Conservation (phyloP, 2,113 vertebrate genomes). For the Bungarus multicinctus region DNA sequence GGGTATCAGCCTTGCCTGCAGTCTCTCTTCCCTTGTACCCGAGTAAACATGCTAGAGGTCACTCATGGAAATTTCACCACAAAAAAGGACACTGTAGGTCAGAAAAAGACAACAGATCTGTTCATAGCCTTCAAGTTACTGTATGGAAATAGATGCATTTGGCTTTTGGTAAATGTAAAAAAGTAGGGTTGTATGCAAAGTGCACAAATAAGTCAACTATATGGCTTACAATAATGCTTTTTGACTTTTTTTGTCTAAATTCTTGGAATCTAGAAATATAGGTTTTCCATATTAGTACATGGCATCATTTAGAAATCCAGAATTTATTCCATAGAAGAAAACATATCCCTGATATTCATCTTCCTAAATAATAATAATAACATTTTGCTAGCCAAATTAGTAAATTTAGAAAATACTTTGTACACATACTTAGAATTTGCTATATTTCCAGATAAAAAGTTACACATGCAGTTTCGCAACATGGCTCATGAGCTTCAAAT, state of each 20-base stretch:
- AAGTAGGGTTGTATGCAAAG: not conserved
- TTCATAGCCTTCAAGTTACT: not conserved
- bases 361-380: not conserved
- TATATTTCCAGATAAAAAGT: not conserved
- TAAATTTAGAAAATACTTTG: not conserved
- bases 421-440: not conserved
- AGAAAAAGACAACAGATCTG: conserved; percentile 4
- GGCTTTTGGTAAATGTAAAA: not conserved
- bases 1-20: conserved; percentile 72
- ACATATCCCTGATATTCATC: not conserved
- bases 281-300: not conserved
- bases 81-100: conserved; percentile 37
- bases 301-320: not conserved
- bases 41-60: conserved; percentile 81
- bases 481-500: not conserved
- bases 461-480: no score
- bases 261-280: not conserved
- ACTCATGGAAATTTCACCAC: conserved; percentile 49
- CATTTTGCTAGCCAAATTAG: not conserved
- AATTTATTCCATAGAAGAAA: not conserved
- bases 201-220: not conserved
- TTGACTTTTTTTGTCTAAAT: not conserved
- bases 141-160: not conserved
- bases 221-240: not conserved
- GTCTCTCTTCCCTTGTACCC: conserved; percentile 73